Base-by-base conservation (phyloP, 1,140 invertebrate species). In the Eulimnadia texana region DNA sequence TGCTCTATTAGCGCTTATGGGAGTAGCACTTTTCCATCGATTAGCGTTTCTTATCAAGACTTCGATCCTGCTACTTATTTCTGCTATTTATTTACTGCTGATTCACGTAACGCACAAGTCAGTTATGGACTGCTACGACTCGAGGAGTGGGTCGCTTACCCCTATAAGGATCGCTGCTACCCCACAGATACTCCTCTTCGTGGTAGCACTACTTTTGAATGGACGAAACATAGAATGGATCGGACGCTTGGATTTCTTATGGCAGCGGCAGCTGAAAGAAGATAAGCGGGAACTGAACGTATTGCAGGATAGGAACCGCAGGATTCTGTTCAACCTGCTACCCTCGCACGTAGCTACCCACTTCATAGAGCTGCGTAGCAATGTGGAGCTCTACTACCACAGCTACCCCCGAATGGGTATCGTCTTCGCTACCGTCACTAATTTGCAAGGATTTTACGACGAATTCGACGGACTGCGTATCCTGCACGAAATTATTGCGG, bases 401-500 rank as follows among this genome's bases (percentile, higher is more conserved):
- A 88, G 94, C 71, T 96, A 93, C 73, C 88, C 91, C 64, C 88
- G 84, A 57, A 92, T 95, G 10, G 94, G 91, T 73, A 87, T 96
- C 33, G 86, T 96, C 80, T 96, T 96, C 71, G 92, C 91, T 0
- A 92, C 90, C 49, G 94, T 97, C 69, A 90, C 93, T 1, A 97
- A 97, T 74, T 97, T 97, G 74, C 94, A 91, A 1, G 92, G 96
- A 67, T 96, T 96, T 75, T 97, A 96, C 73, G 88, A 93, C 51
- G 91, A 96, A 71, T 77, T 95, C 29, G 93, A 95, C 70, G 87
- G 86, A 49, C 78, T 97, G 27, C 76, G 93, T 50, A 80, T 97
- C 0, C 79, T 97, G 1, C 97, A 97, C 74, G 93, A 97, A 78
- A 96, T 97, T 67, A 94, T 96, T 58, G 92, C 90, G 0, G 93